phyloP scores from a whole-genome alignment of 2,113 vertebrate genomes.

The Plecturocebus donacophilus region DNA sequence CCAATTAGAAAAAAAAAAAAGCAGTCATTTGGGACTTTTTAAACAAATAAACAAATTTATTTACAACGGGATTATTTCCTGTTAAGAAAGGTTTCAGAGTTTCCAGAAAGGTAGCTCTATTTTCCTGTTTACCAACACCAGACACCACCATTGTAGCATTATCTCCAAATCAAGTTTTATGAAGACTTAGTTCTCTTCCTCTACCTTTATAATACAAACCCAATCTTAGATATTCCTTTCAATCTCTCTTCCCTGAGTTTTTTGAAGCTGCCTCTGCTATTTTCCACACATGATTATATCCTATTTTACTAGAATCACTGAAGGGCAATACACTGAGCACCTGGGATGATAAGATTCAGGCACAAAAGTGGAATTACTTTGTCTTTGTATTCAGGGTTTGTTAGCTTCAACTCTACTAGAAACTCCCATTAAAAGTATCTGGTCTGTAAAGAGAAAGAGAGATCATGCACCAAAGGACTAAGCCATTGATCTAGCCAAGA shows the following conservation, averaged over 20 bases:
- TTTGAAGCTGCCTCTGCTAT: not conserved
- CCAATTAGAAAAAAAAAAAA: not conserved
- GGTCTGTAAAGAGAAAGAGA: not conserved
- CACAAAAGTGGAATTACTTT: not conserved
- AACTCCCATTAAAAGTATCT: not conserved
- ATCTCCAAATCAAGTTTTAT: not conserved
- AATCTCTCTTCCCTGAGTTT: not conserved
- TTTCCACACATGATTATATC: not conserved
- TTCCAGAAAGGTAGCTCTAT: not conserved
- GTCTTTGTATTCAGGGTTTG: not conserved
- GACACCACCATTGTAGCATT: not conserved
- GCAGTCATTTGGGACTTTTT: not conserved
- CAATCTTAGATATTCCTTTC: not conserved
- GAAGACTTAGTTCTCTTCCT: not conserved
- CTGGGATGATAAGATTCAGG: not conserved
- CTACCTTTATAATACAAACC: not conserved
- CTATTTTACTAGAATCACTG: not conserved
- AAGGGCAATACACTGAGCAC: not conserved
- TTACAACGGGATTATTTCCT: not conserved
- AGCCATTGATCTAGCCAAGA: conserved; percentile 46
- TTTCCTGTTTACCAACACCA: not conserved
- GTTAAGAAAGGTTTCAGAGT: not conserved
- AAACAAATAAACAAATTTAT: not conserved
- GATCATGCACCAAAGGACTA: not conserved
- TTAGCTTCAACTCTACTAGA: not conserved